Percentiles rank a stretch among this genome's conserved stretches.
phyloP scores from a whole-genome alignment of 2,113 vertebrate genomes.

The Scalopus aquaticus region DNA sequence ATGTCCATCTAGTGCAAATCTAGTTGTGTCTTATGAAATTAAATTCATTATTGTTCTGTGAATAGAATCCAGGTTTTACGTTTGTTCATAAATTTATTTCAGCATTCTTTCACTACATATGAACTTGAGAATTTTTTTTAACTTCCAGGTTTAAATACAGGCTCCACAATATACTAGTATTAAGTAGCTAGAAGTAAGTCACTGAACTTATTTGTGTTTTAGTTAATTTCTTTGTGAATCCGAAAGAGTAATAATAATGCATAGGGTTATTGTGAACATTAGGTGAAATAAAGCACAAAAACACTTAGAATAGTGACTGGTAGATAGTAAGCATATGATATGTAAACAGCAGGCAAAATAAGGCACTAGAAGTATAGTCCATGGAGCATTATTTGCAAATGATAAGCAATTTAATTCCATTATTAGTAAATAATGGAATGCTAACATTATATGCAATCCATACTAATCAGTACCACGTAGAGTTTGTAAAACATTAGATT shows the following conservation, averaged over 20 bases:
- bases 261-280: background rate
- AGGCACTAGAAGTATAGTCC: background rate
- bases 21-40: too few relatives aligned
- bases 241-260: slow-evolving; percentile 3
- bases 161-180: background rate
- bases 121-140: background rate
- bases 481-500: background rate
- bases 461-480: background rate
- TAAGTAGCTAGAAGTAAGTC: background rate
- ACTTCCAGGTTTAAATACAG: slow-evolving; percentile 5
- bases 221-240: background rate
- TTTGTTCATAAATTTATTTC: too few relatives aligned
- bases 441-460: background rate
- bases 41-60: too few relatives aligned
- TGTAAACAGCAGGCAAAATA: background rate
- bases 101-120: too few relatives aligned
- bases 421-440: background rate
- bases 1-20: too few relatives aligned
- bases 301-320: background rate
- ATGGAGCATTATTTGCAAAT: background rate
- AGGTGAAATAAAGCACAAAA: background rate
- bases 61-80: too few relatives aligned
- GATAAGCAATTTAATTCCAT: background rate
- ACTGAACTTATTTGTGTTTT: background rate
- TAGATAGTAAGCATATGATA: background rate